Base-by-base conservation (phyloP, 2,113 vertebrate genomes). In the Paratilapia polleni region DNA sequence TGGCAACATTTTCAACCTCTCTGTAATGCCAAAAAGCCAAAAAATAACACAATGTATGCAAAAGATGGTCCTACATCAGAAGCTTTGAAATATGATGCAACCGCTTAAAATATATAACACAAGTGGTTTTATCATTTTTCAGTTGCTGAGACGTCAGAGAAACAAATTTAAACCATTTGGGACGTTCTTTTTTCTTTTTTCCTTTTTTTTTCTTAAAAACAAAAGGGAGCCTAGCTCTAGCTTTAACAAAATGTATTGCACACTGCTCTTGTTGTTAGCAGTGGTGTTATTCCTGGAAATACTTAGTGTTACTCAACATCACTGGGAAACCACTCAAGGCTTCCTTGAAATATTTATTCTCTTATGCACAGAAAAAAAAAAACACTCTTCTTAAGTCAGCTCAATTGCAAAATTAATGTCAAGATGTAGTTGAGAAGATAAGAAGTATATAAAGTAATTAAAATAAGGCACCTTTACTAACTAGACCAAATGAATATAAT, bases 211-310 rank as follows among this genome's bases (percentile, higher is more conserved):
- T 49, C 20, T 52, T n/a, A n/a, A n/a, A n/a, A n/a, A n/a, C n/a
- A 24, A 26, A 60, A 28, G 43, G 63, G 62, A 19, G 47, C n/a
- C 59, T 36, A 38, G 60, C 36, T 66, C 17, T 62, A 47, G 1
- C 22, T 60, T 70, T 3, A 68, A 78, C 52, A 64, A 38, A 28
- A 19, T 83, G 77, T 66, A 70, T 80, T 85, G 64, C 8, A 80
- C 49, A 49, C 19, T 64, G 5, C 10, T 78, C 5, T 36, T 90
- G 43, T 80, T 85, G 60, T 84, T 73, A 62, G 76, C 28, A n/a
- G 57, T 70, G 62, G 17, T 57, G 36, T 31, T 86, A 57, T 91
- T 90, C 81, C 79, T 78, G 82, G 89, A 85, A 89, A 57, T 77
- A 43, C 38, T 77, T 13, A 24, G 54, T 70, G 28, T 90, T 87